These are phyloP conservation scores for Orycteropus afer DNA, from an alignment of 2,113 vertebrate species.

Conservation along the genomic window DNA sequence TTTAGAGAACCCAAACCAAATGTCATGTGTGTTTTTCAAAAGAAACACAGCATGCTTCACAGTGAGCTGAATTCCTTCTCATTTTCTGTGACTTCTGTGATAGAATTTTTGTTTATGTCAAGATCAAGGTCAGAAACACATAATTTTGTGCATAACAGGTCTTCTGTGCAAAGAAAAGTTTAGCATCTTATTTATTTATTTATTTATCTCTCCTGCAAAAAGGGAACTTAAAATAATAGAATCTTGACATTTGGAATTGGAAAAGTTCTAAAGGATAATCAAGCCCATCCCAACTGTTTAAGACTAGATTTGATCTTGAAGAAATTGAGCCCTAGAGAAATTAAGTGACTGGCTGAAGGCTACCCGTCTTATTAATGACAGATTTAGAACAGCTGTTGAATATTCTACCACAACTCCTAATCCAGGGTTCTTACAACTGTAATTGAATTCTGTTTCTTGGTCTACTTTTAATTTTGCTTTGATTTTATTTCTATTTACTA, in stretches of 20 bases:
- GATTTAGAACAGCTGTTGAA: background rate
- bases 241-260: conserved; percentile 58
- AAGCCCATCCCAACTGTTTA: conserved; percentile 59
- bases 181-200: conserved; percentile 9
- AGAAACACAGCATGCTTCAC: conserved; percentile 52
- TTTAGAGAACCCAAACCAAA: conserved; percentile 67
- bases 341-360: conserved; percentile 30
- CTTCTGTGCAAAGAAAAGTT: conserved; percentile 53
- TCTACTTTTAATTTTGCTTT: background rate
- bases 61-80: conserved; percentile 49
- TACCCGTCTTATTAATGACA: background rate
- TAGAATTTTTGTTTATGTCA: conserved; percentile 75
- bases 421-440: background rate
- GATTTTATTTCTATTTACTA: conserved; percentile 14
- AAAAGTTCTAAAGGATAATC: conserved; percentile 49
- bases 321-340: too few relatives aligned
- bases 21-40: conserved; percentile 68
- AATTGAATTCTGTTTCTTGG: background rate
- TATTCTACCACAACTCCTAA: background rate
- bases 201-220: conserved; percentile 57
- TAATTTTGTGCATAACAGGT: conserved; percentile 64
- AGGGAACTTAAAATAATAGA: conserved; percentile 44
- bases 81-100: conserved; percentile 63
- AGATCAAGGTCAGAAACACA: conserved; percentile 72
- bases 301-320: conserved; percentile 47